Evolutionary conservation across 1,140 invertebrate genomes (phyloP), one percentile per base, ranked within the genome.

Genomic region (Bradynema listronoti): DNA sequence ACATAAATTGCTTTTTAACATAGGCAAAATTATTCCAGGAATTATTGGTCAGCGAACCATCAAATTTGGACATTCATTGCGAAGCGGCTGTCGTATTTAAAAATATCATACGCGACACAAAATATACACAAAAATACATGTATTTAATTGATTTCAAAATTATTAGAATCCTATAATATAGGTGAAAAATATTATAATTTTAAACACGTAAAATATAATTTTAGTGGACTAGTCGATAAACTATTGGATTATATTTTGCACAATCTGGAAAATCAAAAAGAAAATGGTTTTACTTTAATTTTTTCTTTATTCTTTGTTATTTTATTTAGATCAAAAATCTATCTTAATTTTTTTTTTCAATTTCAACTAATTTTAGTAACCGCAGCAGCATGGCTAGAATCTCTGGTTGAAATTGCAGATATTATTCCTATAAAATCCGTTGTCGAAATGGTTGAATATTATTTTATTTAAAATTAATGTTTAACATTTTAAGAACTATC

Each of bases 331-430:
- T n/a, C n/a, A n/a, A n/a, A n/a, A n/a, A n/a, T n/a, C n/a, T n/a
- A n/a, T n/a, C n/a, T n/a, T n/a, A 4, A 62, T 65, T 65, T 49
- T 50, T 34, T 66, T 59, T 9, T 30, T 55, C 27, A 33, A 47
- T 65, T 61, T 27, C 58, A 56, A 39, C 57, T 50, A 14, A 7
- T 78, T 78, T 49, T 69, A 82, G 81, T 82, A 42, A 75, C 79
- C 30, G 79, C 80, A 6, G 75, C 69, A 43, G 80, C 80, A n/a
- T 82, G 81, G 81, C 67, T 81, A 39, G 81, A 81, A 27, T 80
- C 80, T 9, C 63, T 82, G 46, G 73, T 82, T 36, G 79, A 80
- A 63, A 80, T 82, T 45, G 80, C 80, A 19, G 79, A 80, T 39
- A 69, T 78, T 49, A 67, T 82, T 16, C 79, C 81, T 5, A 78